Percentiles rank a stretch among this genome's conserved stretches.
phyloP scores from a whole-genome alignment of 2,888 invertebrate genomes.

The Erpobdella octoculata region DNA sequence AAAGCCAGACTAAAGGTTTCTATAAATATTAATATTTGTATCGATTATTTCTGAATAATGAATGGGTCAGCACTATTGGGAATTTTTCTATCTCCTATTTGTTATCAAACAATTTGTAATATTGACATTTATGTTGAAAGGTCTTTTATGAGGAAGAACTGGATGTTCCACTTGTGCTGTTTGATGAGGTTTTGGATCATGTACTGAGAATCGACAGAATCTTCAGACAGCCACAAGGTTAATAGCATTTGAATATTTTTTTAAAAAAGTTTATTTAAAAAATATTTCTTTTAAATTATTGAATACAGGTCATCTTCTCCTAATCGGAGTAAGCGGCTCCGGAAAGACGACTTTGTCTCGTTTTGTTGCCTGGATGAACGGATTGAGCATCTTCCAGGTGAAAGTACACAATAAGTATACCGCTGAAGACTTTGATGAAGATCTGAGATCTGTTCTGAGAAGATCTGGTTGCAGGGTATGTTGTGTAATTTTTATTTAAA shows the following conservation, averaged over 20 bases:
- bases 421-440: slow-evolving; percentile 96
- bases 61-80: neutral
- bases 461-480: slow-evolving; percentile 56
- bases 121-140: slow-evolving; percentile 47
- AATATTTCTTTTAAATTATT: too few relatives aligned
- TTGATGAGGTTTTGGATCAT: slow-evolving; percentile 97
- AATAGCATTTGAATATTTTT: too few relatives aligned
- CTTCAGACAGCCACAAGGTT: slow-evolving; percentile 96
- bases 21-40: neutral
- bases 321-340: slow-evolving; percentile 96
- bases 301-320: slow-evolving; percentile 67
- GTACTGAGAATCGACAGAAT: slow-evolving; percentile 96
- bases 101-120: too few relatives aligned
- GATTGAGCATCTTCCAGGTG: slow-evolving; percentile 95
- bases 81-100: neutral
- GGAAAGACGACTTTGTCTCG: slow-evolving; percentile 97
- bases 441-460: slow-evolving; percentile 65
- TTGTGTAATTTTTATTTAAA: neutral
- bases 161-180: slow-evolving; percentile 92
- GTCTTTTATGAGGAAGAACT: slow-evolving; percentile 98
- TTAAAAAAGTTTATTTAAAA: too few relatives aligned
- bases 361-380: slow-evolving; percentile 99
- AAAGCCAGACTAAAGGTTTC: slow-evolving; percentile 82
- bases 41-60: neutral
- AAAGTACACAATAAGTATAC: slow-evolving; percentile 99